phyloP scores from a whole-genome alignment of 2,113 vertebrate species.

The Hypanus sabinus region DNA sequence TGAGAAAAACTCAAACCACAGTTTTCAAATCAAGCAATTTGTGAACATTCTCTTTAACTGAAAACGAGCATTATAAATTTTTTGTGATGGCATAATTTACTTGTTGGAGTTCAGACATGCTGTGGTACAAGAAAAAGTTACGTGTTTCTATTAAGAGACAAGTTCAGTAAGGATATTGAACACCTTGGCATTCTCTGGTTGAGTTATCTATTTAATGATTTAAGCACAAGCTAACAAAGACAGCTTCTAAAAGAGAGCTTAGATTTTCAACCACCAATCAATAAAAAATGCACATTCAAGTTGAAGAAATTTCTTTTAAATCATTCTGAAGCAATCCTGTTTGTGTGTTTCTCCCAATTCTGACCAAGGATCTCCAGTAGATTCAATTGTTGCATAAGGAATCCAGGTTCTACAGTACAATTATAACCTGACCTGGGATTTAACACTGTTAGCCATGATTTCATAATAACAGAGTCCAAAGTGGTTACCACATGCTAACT shows the following conservation, averaged over 20 bases:
- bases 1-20: background rate
- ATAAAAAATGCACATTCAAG: background rate
- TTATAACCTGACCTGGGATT: background rate
- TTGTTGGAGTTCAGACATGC: background rate
- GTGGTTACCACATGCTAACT: background rate
- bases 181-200: background rate
- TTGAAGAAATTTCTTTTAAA: background rate
- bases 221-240: background rate
- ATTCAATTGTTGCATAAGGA: background rate
- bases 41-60: background rate
- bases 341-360: background rate
- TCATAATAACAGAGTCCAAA: background rate
- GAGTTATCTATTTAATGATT: background rate
- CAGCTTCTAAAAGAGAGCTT: background rate
- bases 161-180: background rate
- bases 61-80: background rate
- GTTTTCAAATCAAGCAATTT: background rate
- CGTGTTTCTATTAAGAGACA: no score
- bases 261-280: background rate
- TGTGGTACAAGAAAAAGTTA: background rate
- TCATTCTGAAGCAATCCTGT: background rate
- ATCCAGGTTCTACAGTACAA: background rate
- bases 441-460: no score
- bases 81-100: background rate
- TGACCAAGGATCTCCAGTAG: background rate